Evolutionary conservation across 2,888 invertebrate genomes (phyloP).

Genomic region (Melanostoma scalare): DNA sequence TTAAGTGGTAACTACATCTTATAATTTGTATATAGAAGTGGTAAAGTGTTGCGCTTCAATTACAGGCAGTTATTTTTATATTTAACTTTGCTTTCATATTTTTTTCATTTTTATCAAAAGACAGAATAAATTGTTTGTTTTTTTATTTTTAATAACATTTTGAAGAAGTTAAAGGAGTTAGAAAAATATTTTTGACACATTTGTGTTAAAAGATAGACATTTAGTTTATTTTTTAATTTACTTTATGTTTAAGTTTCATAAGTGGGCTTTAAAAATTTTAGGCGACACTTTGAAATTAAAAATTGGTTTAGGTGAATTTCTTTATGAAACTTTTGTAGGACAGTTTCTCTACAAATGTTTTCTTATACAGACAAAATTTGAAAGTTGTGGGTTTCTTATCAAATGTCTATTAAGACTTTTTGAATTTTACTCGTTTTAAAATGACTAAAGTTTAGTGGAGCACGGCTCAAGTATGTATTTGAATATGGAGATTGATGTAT

Average conservation of each 20-base stretch:
- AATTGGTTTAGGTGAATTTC: neutral
- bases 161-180: conserved; percentile 47
- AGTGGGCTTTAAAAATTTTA: conserved; percentile 18
- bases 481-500: too few species aligned
- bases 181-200: conserved; percentile 61
- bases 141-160: conserved; percentile 1
- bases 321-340: conserved; percentile 36
- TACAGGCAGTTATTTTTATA: conserved; percentile 66
- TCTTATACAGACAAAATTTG: conserved; percentile 41
- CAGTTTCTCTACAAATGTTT: conserved; percentile 38
- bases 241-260: conserved; percentile 13
- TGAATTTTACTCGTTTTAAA: neutral
- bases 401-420: conserved; percentile 1
- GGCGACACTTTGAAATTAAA: too few species aligned
- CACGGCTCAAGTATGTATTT: too few species aligned
- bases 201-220: conserved; percentile 40
- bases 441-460: too few species aligned
- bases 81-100: conserved; percentile 28
- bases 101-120: conserved; percentile 37
- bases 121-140: conserved; percentile 18
- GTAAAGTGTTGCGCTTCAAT: conserved; percentile 72
- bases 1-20: conserved; percentile 55
- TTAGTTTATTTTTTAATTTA: conserved; percentile 9
- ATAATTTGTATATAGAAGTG: conserved; percentile 64
- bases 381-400: conserved; percentile 16